A percentile compares a stretch with the other conserved stretches of the same genome.
phyloP scores from a whole-genome alignment of 1,140 invertebrate genomes.

The Heterodera schachtii region DNA sequence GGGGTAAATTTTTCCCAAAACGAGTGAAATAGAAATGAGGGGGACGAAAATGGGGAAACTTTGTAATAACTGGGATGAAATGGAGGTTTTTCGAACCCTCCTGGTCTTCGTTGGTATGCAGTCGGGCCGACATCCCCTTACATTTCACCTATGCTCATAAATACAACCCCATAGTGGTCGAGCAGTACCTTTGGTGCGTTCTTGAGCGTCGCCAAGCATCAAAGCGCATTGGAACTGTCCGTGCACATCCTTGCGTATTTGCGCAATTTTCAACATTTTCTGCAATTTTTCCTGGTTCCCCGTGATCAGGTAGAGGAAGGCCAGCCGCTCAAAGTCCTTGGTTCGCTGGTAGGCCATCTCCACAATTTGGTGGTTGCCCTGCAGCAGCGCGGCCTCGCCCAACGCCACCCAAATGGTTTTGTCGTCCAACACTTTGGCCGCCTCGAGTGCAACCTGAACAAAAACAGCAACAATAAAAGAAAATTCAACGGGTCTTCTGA shows the following conservation, averaged over 20 bases:
- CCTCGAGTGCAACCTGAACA: slow-evolving; percentile 75
- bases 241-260: slow-evolving; percentile 90
- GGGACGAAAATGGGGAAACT: slow-evolving; percentile 12
- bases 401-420: slow-evolving; percentile 92
- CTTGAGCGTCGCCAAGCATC: slow-evolving; percentile 84
- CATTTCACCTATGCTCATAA: too few species aligned
- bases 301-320: slow-evolving; percentile 96
- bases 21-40: slow-evolving; percentile 41
- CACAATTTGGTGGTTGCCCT: slow-evolving; percentile 72
- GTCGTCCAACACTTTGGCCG: slow-evolving; percentile 89
- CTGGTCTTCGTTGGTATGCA: too few species aligned
- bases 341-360: slow-evolving; percentile 99
- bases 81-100: too few species aligned
- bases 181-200: slow-evolving; percentile 78
- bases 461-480: not conserved
- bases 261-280: slow-evolving; percentile 99
- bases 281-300: slow-evolving; percentile 95
- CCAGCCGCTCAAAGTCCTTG: slow-evolving; percentile 97
- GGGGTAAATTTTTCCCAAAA: too few species aligned
- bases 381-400: slow-evolving; percentile 88
- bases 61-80: not conserved
- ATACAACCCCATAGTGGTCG: too few species aligned
- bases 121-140: too few species aligned
- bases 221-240: slow-evolving; percentile 94
- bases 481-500: too few species aligned